Conservation (phyloP, 2,113 vertebrate species). For the Oriolus oriolus region DNA sequence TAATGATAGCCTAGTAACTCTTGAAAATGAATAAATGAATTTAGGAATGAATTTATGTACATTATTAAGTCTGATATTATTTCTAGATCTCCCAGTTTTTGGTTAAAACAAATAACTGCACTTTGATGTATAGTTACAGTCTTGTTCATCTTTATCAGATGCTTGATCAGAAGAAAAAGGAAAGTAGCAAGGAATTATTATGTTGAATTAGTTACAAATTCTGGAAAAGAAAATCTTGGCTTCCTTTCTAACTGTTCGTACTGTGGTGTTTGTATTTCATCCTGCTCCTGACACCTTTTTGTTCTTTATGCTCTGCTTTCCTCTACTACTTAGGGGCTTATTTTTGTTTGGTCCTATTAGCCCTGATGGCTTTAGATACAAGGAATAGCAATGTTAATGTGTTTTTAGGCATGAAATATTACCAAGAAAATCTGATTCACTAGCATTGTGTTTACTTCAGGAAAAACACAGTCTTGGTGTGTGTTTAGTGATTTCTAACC, state of each 20-base stretch:
- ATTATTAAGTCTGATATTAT: background rate
- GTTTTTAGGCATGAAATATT: background rate
- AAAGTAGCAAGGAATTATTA: background rate
- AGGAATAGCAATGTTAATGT: background rate
- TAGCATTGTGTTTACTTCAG: background rate
- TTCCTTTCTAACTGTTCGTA: slow-evolving; percentile 25
- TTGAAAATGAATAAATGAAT: background rate
- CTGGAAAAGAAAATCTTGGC: background rate
- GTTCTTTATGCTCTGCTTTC: background rate
- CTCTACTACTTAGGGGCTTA: background rate
- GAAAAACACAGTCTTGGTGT: background rate
- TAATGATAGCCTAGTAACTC: background rate
- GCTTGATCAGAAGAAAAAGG: background rate
- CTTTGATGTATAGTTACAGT: background rate
- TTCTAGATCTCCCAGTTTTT: background rate
- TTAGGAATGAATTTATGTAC: background rate
- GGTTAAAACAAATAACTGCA: background rate
- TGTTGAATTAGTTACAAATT: background rate
- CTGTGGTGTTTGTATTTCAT: slow-evolving; percentile 52
- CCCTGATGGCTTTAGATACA: background rate
- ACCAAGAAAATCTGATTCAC: background rate
- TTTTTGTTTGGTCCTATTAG: background rate
- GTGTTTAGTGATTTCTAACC: background rate
- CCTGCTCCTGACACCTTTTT: slow-evolving; percentile 2
- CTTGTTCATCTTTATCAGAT: background rate